Evolutionary conservation across 2,113 vertebrate genomes (phyloP).

Genomic region (Hippocampus mohnikei): DNA sequence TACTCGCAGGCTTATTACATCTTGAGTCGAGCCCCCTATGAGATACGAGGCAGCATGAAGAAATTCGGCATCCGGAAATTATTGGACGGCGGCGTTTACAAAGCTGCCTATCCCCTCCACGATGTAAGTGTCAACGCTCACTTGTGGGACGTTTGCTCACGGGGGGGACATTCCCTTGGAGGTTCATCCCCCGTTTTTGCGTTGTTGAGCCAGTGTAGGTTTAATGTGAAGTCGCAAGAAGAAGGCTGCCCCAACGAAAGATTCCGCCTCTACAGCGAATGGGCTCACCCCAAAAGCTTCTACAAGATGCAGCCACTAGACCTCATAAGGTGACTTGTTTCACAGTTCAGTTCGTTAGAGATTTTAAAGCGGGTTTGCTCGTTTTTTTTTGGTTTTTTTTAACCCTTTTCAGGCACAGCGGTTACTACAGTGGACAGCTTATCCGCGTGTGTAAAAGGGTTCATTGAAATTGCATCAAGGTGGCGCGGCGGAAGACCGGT

Average conservation of each 20-base stretch:
- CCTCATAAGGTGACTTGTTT: constrained; percentile 78
- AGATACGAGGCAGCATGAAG: constrained; percentile 71
- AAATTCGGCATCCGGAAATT: constrained; percentile 91
- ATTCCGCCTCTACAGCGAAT: constrained; percentile 83
- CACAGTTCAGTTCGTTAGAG: too few relatives aligned
- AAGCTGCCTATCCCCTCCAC: constrained; percentile 89
- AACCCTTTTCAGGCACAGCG: too few relatives aligned
- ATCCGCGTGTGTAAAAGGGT: too few relatives aligned
- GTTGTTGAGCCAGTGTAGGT: constrained; percentile 72
- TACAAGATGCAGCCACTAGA: constrained; percentile 90
- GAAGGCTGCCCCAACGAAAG: constrained; percentile 79
- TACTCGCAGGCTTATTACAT: constrained; percentile 81
- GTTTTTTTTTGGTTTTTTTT: too few relatives aligned
- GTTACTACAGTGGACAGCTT: too few relatives aligned
- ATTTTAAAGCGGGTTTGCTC: too few relatives aligned
- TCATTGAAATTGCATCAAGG: too few relatives aligned
- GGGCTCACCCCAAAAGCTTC: constrained; percentile 88
- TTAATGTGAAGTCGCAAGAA: constrained; percentile 75
- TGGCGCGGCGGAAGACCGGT: too few relatives aligned
- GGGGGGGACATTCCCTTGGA: not conserved
- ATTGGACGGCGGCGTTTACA: constrained; percentile 84
- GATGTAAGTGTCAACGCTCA: constrained; percentile 75
- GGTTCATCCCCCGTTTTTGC: not conserved
- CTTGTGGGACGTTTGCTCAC: not conserved
- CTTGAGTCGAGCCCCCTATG: constrained; percentile 83